These are phyloP conservation scores for Drosophila mimica DNA, from an alignment of 2,888 invertebrate genomes.

Conservation along the genomic window DNA sequence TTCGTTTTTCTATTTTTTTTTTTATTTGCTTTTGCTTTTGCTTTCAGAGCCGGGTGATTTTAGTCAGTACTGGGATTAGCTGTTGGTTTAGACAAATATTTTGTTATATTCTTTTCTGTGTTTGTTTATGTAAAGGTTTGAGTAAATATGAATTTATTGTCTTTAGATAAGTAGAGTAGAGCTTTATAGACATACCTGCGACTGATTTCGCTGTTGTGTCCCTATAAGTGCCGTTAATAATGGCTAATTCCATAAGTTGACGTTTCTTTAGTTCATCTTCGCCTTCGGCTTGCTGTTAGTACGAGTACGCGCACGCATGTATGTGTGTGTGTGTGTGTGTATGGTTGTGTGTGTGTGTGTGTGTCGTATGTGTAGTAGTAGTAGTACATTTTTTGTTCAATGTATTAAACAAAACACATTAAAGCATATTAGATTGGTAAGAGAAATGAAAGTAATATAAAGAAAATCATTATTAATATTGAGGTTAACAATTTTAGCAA, in stretches of 20 bases:
- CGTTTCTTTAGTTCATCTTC: conserved; percentile 99
- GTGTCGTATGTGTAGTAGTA: conserved; percentile 44
- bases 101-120: conserved; percentile 13
- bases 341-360: conserved; percentile 42
- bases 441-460: conserved; percentile 69
- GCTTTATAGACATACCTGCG: conserved; percentile 88
- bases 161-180: conserved; percentile 21
- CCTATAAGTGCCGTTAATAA: conserved; percentile 99
- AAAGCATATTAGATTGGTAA: conserved; percentile 75
- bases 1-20: conserved; percentile 8
- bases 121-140: conserved; percentile 32
- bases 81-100: conserved; percentile 47
- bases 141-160: conserved; percentile 19
- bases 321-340: conserved; percentile 37
- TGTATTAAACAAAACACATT: conserved; percentile 80
- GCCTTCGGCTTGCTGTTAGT: conserved; percentile 96
- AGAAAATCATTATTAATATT: conserved; percentile 65
- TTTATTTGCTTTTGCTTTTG: conserved; percentile 3
- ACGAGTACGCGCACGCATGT: conserved; percentile 61
- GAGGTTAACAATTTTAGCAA: conserved; percentile 68
- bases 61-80: conserved; percentile 57
- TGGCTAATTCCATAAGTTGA: conserved; percentile 99
- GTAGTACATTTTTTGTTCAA: conserved; percentile 58
- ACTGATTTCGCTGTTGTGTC: conserved; percentile 96
- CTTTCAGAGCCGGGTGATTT: conserved; percentile 30